Base-by-base conservation (phyloP, 2,888 invertebrate genomes). In the Conistra vaccinii region DNA sequence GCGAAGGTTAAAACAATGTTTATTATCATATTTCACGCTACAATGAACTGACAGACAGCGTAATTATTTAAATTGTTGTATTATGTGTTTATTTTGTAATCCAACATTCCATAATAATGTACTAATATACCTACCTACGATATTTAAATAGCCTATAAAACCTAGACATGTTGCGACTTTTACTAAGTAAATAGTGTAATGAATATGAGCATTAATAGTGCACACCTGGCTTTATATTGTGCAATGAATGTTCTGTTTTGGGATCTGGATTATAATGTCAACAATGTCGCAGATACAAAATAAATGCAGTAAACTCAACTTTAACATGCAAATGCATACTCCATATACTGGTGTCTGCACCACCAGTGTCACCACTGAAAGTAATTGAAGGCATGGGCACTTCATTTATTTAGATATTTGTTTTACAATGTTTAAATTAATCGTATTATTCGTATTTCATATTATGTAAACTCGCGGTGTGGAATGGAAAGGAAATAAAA, bases 1-100 rank as follows among this genome's bases (percentile, higher is more conserved):
- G 53, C 84, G 71, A 83, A 85, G 84, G 85, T 77, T 83, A 83
- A 69, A 29, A 84, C 74, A 81, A 84, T 82, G 81, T 76, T 76
- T 67, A 85, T 76, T 84, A 76, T 81, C 81, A 85, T 81, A 84
- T 84, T 82, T 76, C 76, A 76, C 71, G 75, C 72, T 26, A 70
- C 61, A 81, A 84, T 73, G 65, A 73, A 81, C 61, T 70, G 83
- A 73, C 81, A 71, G 80, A 79, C 69, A 79, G 60, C 39, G 70
- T 51, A 84, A 84, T 82, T 75, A 84, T 84, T 74, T 75, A 75
- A 84, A 81, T 81, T 66, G 68, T 67, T 61, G 39, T 65, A 65
- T 77, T 68, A 80, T 58, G 65, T 58, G 68, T 67, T 69, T 55
- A 72, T 80, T 75, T 71, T 58, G 61, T 67, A 69, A 75, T 61